phyloP scores from a whole-genome alignment of 2,797 vertebrate species.

The Clarias pachynema region DNA sequence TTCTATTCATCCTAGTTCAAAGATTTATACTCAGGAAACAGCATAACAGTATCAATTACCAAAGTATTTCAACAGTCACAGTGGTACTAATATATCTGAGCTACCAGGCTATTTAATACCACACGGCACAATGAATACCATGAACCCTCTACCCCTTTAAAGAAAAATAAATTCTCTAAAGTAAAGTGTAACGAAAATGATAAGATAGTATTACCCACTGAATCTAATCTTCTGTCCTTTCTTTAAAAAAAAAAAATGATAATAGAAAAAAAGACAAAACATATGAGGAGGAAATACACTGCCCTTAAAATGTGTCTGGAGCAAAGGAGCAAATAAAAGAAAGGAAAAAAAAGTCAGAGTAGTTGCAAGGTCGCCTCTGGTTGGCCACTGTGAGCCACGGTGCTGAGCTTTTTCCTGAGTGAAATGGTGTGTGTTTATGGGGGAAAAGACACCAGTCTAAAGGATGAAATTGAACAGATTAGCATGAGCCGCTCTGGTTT shows the following conservation, averaged over 20 bases:
- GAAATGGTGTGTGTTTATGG: constrained; percentile 72
- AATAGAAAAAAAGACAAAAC: constrained; percentile 23
- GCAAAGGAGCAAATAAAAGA: constrained; percentile 46
- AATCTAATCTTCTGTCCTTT: constrained; percentile 47
- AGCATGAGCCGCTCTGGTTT: constrained; percentile 87
- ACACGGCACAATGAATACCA: not conserved
- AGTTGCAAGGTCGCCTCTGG: constrained; percentile 60
- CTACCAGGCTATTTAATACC: constrained; percentile 3
- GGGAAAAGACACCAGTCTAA: constrained; percentile 87
- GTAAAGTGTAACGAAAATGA: constrained; percentile 37
- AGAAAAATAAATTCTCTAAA: constrained; percentile 11
- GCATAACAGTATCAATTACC: not conserved
- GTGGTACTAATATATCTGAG: not conserved
- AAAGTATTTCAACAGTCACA: constrained; percentile 10
- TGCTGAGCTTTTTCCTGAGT: constrained; percentile 39
- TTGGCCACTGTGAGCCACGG: constrained; percentile 50
- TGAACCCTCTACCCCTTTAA: constrained; percentile 6
- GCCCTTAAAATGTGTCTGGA: constrained; percentile 49
- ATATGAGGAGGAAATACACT: constrained; percentile 21
- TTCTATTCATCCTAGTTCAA: not conserved
- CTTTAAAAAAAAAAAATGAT: constrained; percentile 19
- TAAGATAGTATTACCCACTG: constrained; percentile 33
- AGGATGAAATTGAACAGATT: constrained; percentile 96
- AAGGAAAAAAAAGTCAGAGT: constrained; percentile 29
- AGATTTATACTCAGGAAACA: constrained; percentile 2